Base-by-base conservation (phyloP, 2,113 vertebrate genomes). In the Lepidothrix coronata region DNA sequence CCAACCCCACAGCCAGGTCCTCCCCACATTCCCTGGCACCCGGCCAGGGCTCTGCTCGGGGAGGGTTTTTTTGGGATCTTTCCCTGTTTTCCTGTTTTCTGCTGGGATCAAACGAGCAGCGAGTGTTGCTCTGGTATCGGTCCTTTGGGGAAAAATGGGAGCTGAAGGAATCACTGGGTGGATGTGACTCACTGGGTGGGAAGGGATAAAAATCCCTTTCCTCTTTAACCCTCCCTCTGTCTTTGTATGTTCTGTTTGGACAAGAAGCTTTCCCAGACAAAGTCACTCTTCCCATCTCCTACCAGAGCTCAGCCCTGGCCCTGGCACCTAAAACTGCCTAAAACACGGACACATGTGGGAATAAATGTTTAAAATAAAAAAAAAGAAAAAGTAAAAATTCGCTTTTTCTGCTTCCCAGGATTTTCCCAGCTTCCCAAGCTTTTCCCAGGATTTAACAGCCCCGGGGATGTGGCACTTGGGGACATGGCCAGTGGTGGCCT, bases 1-100 rank as follows among this genome's bases (percentile, higher is more conserved):
- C 73, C 65, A 39, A 33, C 79, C 89, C 72, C 62, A 67, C 74
- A 76, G 88, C 21, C 43, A 2, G 15, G 67, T 88, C 87, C 92
- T 95, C 93, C 85, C 77, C 68, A 43, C 93, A 82, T 96, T 95
- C 92, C 91, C 85, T 94, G 92, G 95, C 21, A 14, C 30, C 0
- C 3, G 4, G 19, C 55, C 55, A 58, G 55, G 33, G 31, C 20
- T 58, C 55, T 2, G 77, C 90, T 90, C 81, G 44, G 0, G 30
- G 79, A 4, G 18, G 41, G 41, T 21, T 14, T 33, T 33, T 41
- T 85, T 6, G 10, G n/a, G 71, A 33, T 39, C 24, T 73, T 77
- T 77, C 49, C 61, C 74, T 54, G 11, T 44, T 92, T 59, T 25
- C 22, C 55, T 31, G 6, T 24, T 72, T 85, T 37, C 62, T 2